phyloP scores from a whole-genome alignment of 1,140 invertebrate genomes.

The Paralvinella palmiformis region DNA sequence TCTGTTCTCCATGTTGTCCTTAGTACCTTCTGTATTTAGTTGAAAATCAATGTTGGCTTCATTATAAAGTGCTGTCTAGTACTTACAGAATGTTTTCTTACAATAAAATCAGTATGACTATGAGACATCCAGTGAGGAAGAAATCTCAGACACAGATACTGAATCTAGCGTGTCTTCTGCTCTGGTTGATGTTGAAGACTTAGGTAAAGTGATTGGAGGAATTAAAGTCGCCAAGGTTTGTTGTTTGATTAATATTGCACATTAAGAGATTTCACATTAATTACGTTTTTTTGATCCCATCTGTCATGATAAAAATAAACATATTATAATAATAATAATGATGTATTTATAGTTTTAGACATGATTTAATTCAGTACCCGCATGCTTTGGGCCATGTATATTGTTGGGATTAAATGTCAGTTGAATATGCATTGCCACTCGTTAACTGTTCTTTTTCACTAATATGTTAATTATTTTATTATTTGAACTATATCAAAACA shows the following conservation, averaged over 20 bases:
- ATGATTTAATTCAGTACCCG: background rate
- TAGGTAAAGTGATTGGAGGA: constrained; percentile 49
- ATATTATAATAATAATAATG: background rate
- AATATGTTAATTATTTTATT: background rate
- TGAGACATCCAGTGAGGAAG: constrained; percentile 24
- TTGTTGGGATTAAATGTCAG: background rate
- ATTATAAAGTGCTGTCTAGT: too few relatives aligned
- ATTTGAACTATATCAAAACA: background rate
- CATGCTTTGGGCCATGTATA: background rate
- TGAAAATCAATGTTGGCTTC: background rate
- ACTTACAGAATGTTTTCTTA: background rate
- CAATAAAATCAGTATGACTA: constrained; percentile 8
- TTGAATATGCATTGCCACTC: background rate
- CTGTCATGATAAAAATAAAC: too few relatives aligned
- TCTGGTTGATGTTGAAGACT: constrained; percentile 57
- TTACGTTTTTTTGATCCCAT: background rate
- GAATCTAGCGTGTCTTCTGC: constrained; percentile 20
- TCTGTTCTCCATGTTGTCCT: background rate
- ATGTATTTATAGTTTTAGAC: background rate
- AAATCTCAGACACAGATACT: constrained; percentile 23
- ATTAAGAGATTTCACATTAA: background rate
- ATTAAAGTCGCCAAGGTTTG: constrained; percentile 40
- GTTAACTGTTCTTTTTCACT: background rate
- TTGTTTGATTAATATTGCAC: background rate
- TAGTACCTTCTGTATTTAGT: background rate